Evolutionary conservation across 2,888 invertebrate genomes (phyloP).

Genomic region (Protonemura montana): DNA sequence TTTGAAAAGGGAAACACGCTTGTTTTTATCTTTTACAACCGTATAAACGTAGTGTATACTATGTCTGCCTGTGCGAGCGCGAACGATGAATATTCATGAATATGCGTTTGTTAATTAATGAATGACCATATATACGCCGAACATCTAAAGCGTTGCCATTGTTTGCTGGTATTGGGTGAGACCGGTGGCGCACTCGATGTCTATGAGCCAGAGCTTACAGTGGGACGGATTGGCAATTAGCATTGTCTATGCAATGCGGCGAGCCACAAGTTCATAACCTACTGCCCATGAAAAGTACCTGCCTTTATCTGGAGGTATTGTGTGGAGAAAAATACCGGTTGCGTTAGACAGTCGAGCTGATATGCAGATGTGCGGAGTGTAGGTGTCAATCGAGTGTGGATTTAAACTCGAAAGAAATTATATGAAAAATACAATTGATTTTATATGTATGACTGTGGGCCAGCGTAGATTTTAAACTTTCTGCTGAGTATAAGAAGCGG

Average conservation of each 20-base stretch:
- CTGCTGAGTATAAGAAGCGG: no score
- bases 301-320: neutral
- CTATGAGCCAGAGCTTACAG: neutral
- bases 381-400: neutral
- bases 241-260: neutral
- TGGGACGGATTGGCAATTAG: neutral
- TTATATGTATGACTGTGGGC: no score
- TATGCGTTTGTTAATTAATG: slow-evolving; percentile 19
- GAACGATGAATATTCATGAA: neutral
- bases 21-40: neutral
- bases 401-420: neutral
- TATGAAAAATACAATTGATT: no score
- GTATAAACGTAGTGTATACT: neutral
- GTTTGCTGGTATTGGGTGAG: neutral
- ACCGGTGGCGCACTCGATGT: neutral
- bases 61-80: neutral
- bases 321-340: slow-evolving; percentile 9
- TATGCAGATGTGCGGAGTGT: neutral
- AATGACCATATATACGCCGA: slow-evolving; percentile 14
- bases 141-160: neutral
- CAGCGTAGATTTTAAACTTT: no score
- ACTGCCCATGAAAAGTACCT: slow-evolving; percentile 19
- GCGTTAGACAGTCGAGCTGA: neutral
- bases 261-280: slow-evolving; percentile 7
- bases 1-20: neutral